Base-by-base conservation (phyloP, 1,140 invertebrate species). In the Caenorhabditis brenneri region DNA sequence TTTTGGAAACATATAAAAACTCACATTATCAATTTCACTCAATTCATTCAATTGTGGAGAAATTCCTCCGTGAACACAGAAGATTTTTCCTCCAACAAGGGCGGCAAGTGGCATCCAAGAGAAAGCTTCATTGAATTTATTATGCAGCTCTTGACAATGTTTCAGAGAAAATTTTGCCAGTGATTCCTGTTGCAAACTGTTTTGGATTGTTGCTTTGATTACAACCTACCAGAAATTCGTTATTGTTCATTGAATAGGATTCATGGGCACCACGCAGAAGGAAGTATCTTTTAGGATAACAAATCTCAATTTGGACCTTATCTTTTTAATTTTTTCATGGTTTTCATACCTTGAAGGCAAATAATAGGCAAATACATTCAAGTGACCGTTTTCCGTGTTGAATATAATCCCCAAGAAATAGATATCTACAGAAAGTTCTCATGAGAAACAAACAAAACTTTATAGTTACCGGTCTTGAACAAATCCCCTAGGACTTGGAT, bases 21-120 rank as follows among this genome's bases (percentile, higher is more conserved):
- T 58, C 15, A 65, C 58, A 3, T 65, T 65, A 6, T 9, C 9
- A 36, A 65, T 65, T 36, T 65, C 58, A 16, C 36, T 27, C 31
- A 9, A 65, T 16, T 29, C 33, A 36, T 0, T n/a, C 10, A 84
- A 53, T 31, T 79, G 31, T 7, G 81, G 48, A 60, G 80, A 82
- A 22, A 85, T 85, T 19, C 84, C 84, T 49, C 84, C 84, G 48
- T 85, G 84, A 31, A 78, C 79, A 81, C 84, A 85, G 49, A 85
- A 85, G 31, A 85, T 85, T 31, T 55, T 42, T 16, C 83, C 36
- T 33, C 80, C 79, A 27, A 85, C 65, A 24, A 85, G 7, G 15
- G 84, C 79, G 6, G 80, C 79, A 9, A 85, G 33, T 16, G 84
- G 80, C 79, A 85, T 81, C 33, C 80, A 85, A 49, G 83, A 83